phyloP scores from a whole-genome alignment of 2,797 vertebrate species.

The Danio aesculapii region DNA sequence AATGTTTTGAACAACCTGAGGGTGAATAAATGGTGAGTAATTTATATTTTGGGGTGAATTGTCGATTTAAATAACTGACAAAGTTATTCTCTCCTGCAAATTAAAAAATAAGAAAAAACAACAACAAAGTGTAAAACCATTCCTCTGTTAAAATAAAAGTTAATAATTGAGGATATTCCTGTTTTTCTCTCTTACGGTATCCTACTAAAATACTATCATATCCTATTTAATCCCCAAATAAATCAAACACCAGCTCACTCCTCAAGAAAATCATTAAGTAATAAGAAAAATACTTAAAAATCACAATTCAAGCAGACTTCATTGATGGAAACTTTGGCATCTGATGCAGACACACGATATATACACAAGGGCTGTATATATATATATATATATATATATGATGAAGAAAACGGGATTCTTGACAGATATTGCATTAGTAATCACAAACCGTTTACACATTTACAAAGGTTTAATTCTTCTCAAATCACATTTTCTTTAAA shows the following conservation, averaged over 20 bases:
- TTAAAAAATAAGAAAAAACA: conserved; percentile 9
- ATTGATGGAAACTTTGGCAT: conserved; percentile 46
- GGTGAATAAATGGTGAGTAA: too few species aligned
- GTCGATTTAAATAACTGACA: too few species aligned
- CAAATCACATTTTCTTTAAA: conserved; percentile 25
- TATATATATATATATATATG: too few species aligned
- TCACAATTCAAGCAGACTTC: conserved; percentile 14
- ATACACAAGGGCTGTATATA: too few species aligned
- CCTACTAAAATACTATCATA: background rate
- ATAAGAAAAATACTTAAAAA: conserved; percentile 23
- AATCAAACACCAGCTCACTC: background rate
- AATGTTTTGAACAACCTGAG: too few species aligned
- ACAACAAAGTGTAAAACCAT: background rate
- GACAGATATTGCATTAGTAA: conserved; percentile 48
- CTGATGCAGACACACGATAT: conserved; percentile 4
- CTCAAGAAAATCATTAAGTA: background rate
- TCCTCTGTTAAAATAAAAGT: background rate
- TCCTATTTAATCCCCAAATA: background rate
- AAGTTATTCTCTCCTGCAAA: background rate
- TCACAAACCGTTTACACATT: conserved; percentile 43
- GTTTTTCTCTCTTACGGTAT: background rate
- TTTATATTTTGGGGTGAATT: too few species aligned
- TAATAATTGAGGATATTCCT: background rate
- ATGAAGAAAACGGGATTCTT: too few species aligned
- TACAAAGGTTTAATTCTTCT: conserved; percentile 10